A percentile compares a stretch with the other conserved stretches of the same genome.
Conservation (phyloP, 2,113 vertebrate species). For the Chaetura pelagica region DNA sequence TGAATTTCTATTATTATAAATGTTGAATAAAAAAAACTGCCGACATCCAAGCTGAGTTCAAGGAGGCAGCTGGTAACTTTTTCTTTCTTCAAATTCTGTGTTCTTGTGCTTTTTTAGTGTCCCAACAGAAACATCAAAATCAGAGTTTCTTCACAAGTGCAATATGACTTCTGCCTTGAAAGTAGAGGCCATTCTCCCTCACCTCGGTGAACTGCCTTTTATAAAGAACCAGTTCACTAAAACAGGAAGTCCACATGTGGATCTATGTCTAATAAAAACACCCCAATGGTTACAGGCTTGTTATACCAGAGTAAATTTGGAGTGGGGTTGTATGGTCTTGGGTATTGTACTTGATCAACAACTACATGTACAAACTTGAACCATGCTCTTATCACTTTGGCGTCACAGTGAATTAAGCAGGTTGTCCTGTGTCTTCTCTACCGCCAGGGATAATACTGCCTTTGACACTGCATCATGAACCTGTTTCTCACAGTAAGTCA, state of each 20-base stretch:
- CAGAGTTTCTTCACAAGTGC: fast-evolving
- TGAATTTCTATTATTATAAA: neutral
- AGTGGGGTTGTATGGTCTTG: neutral
- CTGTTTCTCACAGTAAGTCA: neutral
- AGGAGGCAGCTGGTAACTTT: neutral
- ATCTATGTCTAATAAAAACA: neutral
- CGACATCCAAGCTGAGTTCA: neutral
- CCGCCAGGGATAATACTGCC: fast-evolving
- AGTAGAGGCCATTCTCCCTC: fast-evolving
- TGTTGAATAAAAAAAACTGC: neutral
- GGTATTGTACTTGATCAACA: fast-evolving
- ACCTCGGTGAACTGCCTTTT: neutral
- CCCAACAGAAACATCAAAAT: neutral
- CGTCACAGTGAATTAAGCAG: fast-evolving
- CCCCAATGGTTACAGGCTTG: neutral
- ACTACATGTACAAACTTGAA: neutral
- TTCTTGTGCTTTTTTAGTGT: fast-evolving
- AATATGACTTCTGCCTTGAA: neutral
- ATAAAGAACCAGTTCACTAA: neutral
- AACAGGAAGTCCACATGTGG: fast-evolving
- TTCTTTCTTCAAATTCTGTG: neutral
- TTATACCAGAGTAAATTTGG: neutral
- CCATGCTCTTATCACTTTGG: fast-evolving
- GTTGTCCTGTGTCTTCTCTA: neutral
- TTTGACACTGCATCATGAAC: neutral